Base-by-base conservation (phyloP, 53 echinoderm and acorn worm genomes). In the Patiria pectinifera region DNA sequence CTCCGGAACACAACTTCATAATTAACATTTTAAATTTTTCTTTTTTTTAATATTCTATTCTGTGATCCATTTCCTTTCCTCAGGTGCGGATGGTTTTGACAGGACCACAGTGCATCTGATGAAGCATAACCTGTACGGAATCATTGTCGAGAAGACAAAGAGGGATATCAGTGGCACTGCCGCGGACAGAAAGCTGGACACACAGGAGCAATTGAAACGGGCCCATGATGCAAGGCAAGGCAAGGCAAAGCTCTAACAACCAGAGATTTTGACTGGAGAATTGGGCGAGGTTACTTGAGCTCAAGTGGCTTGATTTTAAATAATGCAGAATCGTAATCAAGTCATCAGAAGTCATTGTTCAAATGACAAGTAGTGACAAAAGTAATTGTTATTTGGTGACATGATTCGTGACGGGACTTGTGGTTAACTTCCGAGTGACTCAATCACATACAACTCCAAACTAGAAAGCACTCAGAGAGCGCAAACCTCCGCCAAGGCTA, bases 121-220 rank as follows among this genome's bases (percentile, higher is more conserved):
- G 94, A 94, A 94, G 45, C 71, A 91, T 26, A 80, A 91, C 63
- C 19, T 94, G 69, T 94, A 94, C 61, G 94, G 91, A 48, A 79
- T 46, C 12, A 13, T 46, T 48, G 4, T 79, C 47, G 80, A 79
- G 45, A 79, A 14, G 80, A 0, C 15, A 45, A 45, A 11, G 44
- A 78, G 78, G 43, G 48, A 79, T 18, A n/a, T 79, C 9, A 45
- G 6, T 11, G 77, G 44, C 8, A 8, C 72, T 79, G 16, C 24
- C 11, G 14, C 45, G 1, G 80, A 1, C 48, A 0, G 47, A 13
- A 45, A 79, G 16, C 45, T 13, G 9, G 45, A 11, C 11, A 79
- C 43, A 18, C 47, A 79, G 45, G 80, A 79, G 80, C 13, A 15
- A 18, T 47, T 79, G 3, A 47, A 47, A 14, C 45, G 10, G 2